Percentiles rank a stretch among this genome's conserved stretches.
Evolutionary conservation across 2,888 invertebrate species (phyloP).

Genomic region (Suillia variegata): DNA sequence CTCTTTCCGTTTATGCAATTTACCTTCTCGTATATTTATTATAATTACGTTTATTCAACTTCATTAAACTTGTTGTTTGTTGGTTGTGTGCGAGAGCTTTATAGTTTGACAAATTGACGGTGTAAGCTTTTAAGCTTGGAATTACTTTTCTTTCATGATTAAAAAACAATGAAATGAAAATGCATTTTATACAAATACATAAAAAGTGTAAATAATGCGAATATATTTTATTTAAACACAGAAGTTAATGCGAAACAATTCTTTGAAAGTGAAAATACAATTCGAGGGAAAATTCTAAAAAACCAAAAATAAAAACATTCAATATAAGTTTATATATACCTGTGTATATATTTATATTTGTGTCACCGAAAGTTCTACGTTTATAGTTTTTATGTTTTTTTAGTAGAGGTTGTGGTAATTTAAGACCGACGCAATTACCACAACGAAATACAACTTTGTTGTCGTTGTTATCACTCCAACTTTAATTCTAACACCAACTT

Average conservation of each 20-base stretch:
- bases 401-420: too few relatives aligned
- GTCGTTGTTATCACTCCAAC: constrained; percentile 31
- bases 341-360: too few relatives aligned
- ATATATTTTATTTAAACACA: neutral
- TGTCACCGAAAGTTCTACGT: too few relatives aligned
- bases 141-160: constrained; percentile 33
- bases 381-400: too few relatives aligned
- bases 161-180: constrained; percentile 7
- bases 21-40: neutral
- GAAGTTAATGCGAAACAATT: neutral
- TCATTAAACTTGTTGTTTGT: constrained; percentile 42
- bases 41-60: constrained; percentile 30
- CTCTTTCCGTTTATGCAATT: constrained; percentile 4
- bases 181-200: constrained; percentile 32
- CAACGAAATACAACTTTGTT: neutral
- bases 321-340: too few relatives aligned
- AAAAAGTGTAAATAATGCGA: constrained; percentile 5
- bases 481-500: constrained; percentile 31
- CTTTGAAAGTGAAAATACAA: too few relatives aligned
- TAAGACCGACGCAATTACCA: too few relatives aligned
- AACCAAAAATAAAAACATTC: too few relatives aligned
- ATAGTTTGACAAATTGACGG: too few relatives aligned
- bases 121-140: constrained; percentile 42
- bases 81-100: too few relatives aligned
- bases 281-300: too few relatives aligned